Percentiles rank a stretch among this genome's conserved stretches.
phyloP scores from a whole-genome alignment of 2,797 vertebrate species.

The Clarias laeviceps region DNA sequence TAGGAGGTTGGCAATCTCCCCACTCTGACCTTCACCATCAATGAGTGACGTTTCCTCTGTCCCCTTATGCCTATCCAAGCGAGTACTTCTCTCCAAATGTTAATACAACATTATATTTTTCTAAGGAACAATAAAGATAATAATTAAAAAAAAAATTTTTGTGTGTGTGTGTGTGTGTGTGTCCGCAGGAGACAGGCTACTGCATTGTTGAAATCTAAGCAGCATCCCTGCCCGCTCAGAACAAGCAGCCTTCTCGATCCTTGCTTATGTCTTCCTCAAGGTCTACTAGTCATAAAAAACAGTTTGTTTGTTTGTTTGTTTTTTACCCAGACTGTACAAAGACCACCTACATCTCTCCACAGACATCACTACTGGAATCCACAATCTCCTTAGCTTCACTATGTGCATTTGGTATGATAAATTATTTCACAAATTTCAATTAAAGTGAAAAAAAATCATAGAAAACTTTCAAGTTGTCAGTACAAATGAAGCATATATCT shows the following conservation, averaged over 20 bases:
- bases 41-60: constrained; percentile 64
- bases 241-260: constrained; percentile 76
- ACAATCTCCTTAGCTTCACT: not conserved
- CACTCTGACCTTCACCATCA: constrained; percentile 72
- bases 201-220: constrained; percentile 68
- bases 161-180: not conserved
- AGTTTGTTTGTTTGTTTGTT: constrained; percentile 47
- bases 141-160: too few species aligned
- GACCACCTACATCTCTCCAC: not conserved
- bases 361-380: not conserved
- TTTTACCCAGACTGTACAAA: constrained; percentile 72
- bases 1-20: constrained; percentile 65
- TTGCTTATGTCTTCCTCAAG: constrained; percentile 79
- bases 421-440: constrained; percentile 8
- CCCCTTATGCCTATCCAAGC: constrained; percentile 71
- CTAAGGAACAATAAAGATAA: not conserved
- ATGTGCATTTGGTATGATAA: not conserved
- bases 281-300: constrained; percentile 75
- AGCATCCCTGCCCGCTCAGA: constrained; percentile 73
- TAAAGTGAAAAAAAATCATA: not conserved
- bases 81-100: constrained; percentile 10
- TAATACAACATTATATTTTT: not conserved
- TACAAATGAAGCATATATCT: not conserved
- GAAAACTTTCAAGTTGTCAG: not conserved
- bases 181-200: constrained; percentile 52